A percentile compares a stretch with the other conserved stretches of the same genome.
phyloP scores from a whole-genome alignment of 1,140 invertebrate species.

The Metopolophium dirhodum region DNA sequence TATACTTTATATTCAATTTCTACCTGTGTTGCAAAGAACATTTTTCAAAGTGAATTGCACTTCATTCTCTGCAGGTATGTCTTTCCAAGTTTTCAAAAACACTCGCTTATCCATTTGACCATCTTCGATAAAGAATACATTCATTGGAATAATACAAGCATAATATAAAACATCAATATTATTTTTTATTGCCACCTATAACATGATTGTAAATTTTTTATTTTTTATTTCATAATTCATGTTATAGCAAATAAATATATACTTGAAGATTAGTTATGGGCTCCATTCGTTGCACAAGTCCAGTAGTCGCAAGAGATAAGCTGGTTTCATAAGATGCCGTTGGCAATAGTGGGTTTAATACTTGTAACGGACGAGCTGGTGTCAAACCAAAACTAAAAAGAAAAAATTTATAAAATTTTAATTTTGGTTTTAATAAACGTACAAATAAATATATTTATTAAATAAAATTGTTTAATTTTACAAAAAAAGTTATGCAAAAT shows the following conservation, averaged over 20 bases:
- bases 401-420: not conserved
- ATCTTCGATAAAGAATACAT: constrained; percentile 94
- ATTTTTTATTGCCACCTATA: constrained; percentile 96
- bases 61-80: constrained; percentile 98
- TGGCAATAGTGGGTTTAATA: constrained; percentile 81
- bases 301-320: constrained; percentile 79
- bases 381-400: constrained; percentile 87
- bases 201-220: constrained; percentile 58
- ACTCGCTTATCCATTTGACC: constrained; percentile 97
- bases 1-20: constrained; percentile 34
- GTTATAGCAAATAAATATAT: constrained; percentile 24
- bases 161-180: constrained; percentile 99
- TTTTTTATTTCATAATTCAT: not conserved
- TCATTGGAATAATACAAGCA: constrained; percentile 90
- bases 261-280: constrained; percentile 95
- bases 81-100: constrained; percentile 98
- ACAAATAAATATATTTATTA: too few species aligned
- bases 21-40: constrained; percentile 70
- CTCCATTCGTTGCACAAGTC: constrained; percentile 96
- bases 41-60: constrained; percentile 68
- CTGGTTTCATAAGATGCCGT: constrained; percentile 82
- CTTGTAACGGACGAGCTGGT: constrained; percentile 81
- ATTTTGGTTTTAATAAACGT: too few species aligned
- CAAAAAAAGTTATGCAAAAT: not conserved
- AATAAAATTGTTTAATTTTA: not conserved